These are phyloP conservation scores for Ganaspis sp. DNA, from an alignment of 1,140 invertebrate species.

Conservation along the genomic window DNA sequence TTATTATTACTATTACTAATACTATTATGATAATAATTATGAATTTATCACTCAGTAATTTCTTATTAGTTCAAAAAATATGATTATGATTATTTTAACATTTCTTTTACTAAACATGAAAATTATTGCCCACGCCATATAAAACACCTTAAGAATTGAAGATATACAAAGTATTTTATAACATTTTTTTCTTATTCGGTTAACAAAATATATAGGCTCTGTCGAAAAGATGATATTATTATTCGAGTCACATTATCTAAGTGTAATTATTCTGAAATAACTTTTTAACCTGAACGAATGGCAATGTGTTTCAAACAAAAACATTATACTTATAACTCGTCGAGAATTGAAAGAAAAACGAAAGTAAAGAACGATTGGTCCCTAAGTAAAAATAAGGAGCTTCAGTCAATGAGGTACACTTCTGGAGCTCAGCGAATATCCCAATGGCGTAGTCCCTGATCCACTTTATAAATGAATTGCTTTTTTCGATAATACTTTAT, in stretches of 20 bases:
- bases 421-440: slow-evolving; percentile 3
- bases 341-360: slow-evolving; percentile 4
- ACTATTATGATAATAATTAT: too few relatives aligned
- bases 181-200: neutral
- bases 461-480: slow-evolving; percentile 9
- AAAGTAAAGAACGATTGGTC: slow-evolving; percentile 21
- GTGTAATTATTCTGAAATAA: slow-evolving; percentile 26
- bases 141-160: too few relatives aligned
- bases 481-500: neutral
- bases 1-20: too few relatives aligned
- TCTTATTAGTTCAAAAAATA: too few relatives aligned
- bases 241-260: slow-evolving; percentile 3
- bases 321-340: slow-evolving; percentile 17
- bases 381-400: slow-evolving; percentile 11
- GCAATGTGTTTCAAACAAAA: slow-evolving; percentile 20
- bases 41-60: too few relatives aligned
- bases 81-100: too few relatives aligned
- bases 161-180: too few relatives aligned
- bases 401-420: slow-evolving; percentile 28
- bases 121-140: too few relatives aligned
- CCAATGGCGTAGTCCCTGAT: slow-evolving; percentile 22
- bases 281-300: neutral
- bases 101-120: too few relatives aligned
- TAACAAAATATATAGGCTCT: neutral
- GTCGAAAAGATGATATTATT: neutral